Evolutionary conservation across 2,797 vertebrate species (phyloP), one percentile per base, ranked within the genome.

Genomic region (Peromyscus aztecus): DNA sequence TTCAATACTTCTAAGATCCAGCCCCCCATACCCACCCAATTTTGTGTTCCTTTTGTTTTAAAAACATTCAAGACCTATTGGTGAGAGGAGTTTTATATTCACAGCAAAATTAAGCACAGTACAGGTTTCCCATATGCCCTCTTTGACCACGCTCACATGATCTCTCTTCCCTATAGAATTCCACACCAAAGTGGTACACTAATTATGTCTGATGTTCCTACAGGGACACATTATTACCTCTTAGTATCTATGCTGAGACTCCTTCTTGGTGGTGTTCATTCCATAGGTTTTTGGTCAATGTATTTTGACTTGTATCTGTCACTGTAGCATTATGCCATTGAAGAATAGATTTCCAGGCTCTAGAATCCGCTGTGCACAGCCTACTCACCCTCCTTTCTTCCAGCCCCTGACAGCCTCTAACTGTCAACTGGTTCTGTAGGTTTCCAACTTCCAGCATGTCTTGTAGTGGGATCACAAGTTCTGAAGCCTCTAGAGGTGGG

Each of bases 381-480:
- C 43, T 46, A 29, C 19, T 89, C 10, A 37, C 43, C 2, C 10
- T 92, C 6, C 4, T 17, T 84, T 11, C 37, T 1, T 2, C 5
- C 13, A 87, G 23, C 6, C 37, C 7, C 59, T 14, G 37, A 23
- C 3, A 93, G 61, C 1, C 4, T 65, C 52, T 91, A 55, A 75
- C 2, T 23, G 81, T 73, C 87, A 31, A 46, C 4, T 71, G 21
- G 78, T 67, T 91, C 31, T 59, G 24, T 17, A 77, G 67, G 78
- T 63, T 93, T 92, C 37, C 46, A 67, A 86, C 65, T 82, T 89
- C 37, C 52, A 83, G 55, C 34, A 67, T 77, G 17, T 78, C 13
- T n/a, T 46, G 65, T 14, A 43, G 34, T 92, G 40, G 23, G 31
- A 24, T 89, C 29, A 57, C 73, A 78, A 5, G 43, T 4, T 67